These are phyloP conservation scores for Prionailurus bengalensis DNA, from an alignment of 2,113 vertebrate species.

Conservation along the genomic window DNA sequence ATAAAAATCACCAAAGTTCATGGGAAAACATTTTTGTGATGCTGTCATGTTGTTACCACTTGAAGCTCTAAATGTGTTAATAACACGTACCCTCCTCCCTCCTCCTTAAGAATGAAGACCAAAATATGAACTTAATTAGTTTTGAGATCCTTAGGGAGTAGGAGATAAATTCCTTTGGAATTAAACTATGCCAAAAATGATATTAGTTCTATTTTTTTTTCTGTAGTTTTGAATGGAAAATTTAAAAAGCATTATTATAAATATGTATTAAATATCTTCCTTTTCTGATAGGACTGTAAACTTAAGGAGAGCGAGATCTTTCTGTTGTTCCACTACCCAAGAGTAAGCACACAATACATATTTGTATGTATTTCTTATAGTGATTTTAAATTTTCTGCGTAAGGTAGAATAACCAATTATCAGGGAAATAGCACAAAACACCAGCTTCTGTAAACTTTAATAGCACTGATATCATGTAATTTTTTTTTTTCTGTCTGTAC, in stretches of 20 bases:
- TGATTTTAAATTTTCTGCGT: slow-evolving; percentile 17
- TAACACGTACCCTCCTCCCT: slow-evolving; percentile 44
- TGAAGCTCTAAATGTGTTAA: slow-evolving; percentile 51
- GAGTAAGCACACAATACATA: background rate
- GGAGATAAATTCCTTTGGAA: slow-evolving; percentile 75
- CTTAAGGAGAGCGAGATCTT: background rate
- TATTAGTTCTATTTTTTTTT: slow-evolving; percentile 23
- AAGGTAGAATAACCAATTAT: background rate
- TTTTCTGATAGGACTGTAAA: slow-evolving; percentile 18
- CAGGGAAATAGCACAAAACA: background rate
- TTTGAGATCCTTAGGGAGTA: slow-evolving; percentile 60
- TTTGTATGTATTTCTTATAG: slow-evolving; percentile 10
- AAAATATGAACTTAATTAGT: slow-evolving; percentile 75
- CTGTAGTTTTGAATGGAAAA: slow-evolving; percentile 31
- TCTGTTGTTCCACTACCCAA: background rate
- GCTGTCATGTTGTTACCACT: slow-evolving; percentile 58
- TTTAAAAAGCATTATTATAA: slow-evolving; percentile 39
- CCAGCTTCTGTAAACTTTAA: background rate
- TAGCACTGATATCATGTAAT: background rate
- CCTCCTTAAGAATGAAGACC: slow-evolving; percentile 56
- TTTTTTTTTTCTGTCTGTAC: slow-evolving; percentile 14
- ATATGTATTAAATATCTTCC: background rate
- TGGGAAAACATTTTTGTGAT: slow-evolving; percentile 1
- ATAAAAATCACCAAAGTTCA: background rate
- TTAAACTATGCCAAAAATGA: slow-evolving; percentile 60